Percentiles rank a stretch among this genome's conserved stretches.
phyloP scores from a whole-genome alignment of 2,888 invertebrate genomes.

The Oscheius sp. region DNA sequence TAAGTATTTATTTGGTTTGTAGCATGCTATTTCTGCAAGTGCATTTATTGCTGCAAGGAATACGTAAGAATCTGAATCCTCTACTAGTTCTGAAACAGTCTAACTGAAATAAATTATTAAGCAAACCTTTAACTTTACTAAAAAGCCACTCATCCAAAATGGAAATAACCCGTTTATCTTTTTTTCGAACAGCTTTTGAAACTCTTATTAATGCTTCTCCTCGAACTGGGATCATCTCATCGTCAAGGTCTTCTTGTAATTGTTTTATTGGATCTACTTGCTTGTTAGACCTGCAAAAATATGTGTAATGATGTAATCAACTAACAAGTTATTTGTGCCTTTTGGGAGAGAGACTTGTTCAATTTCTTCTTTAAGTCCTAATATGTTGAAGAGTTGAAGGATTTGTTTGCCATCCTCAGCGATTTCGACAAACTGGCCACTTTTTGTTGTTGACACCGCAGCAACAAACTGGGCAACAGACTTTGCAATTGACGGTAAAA shows the following conservation, averaged over 20 bases:
- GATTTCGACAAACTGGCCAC: neutral
- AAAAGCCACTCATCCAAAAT: constrained; percentile 20
- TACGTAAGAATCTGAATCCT: constrained; percentile 58
- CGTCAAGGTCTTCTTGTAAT: constrained; percentile 33
- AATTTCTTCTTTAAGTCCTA: constrained; percentile 7
- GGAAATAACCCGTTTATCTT: neutral
- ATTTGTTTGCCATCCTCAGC: constrained; percentile 15
- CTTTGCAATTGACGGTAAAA: neutral
- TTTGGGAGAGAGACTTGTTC: neutral
- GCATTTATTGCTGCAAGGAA: constrained; percentile 61
- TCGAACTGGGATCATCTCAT: constrained; percentile 34
- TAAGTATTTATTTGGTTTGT: constrained; percentile 39
- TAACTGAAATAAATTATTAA: neutral
- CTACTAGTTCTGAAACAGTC: constrained; percentile 35
- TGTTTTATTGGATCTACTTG: constrained; percentile 31
- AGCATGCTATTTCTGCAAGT: constrained; percentile 55
- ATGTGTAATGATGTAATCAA: neutral
- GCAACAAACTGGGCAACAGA: neutral
- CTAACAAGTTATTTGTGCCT: neutral
- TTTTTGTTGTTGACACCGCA: neutral
- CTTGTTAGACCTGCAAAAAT: too few relatives aligned
- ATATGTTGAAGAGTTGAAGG: neutral
- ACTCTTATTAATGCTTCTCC: constrained; percentile 40
- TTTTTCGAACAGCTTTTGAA: constrained; percentile 23
- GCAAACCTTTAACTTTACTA: constrained; percentile 36